Evolutionary conservation across 2,888 invertebrate species (phyloP), one percentile per base, ranked within the genome.

Genomic region (Drosophila incognita): DNA sequence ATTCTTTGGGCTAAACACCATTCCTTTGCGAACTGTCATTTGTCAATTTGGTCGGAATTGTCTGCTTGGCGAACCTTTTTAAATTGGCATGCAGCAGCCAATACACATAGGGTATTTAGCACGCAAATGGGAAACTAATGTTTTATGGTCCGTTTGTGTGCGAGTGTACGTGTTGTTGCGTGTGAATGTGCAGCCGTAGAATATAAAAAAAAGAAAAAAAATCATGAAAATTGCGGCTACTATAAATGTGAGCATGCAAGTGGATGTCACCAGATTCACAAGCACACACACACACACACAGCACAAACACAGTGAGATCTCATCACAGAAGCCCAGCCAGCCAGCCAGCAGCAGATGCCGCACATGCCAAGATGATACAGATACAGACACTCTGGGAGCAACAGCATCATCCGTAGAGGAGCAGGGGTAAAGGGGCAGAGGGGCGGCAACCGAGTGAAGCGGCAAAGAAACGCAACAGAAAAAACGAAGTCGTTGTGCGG

Each of bases 121-220:
- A 86, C 85, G 87, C 86, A 86, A 86, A 86, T 86, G 89, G 87
- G 82, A 86, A 86, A 89, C 89, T 89, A 86, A 86, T 86, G 87
- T 87, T 88, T 88, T 86, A 86, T 88, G 89, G 87, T 76, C 70
- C 65, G 81, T 63, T 67, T 75, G 82, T 77, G 62, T 60, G 62
- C 58, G 71, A 68, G 59, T 62, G 54, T 68, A 56, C 67, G 58
- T 66, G 62, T 66, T 59, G 74, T 73, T 83, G 77, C 80, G 82
- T 83, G 75, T 74, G 77, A 83, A 85, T 82, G 70, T 74, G 88
- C 80, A 77, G 67, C 86, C 81, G 74, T 76, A 69, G 75, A 72
- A 76, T 70, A 53, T 62, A 53, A 52, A 61, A 40, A 27, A 64
- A 76, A 58, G 0, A 15, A 74, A 76, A 76, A 36, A 24, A 24